phyloP scores from a whole-genome alignment of 1,140 invertebrate species.

The Drosophila sechellia region DNA sequence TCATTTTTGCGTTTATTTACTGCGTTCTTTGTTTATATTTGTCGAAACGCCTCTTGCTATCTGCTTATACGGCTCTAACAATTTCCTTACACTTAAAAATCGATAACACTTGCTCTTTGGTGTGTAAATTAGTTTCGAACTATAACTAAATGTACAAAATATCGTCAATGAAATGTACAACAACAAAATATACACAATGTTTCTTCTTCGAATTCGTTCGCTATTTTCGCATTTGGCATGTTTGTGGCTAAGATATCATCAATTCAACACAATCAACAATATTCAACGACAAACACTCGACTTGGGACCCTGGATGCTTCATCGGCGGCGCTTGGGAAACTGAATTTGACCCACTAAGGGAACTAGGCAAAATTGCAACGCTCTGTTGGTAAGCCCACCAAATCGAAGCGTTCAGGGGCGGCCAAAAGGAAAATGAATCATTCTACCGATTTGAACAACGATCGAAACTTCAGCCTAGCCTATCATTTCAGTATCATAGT shows the following conservation, averaged over 20 bases:
- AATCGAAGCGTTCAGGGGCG: constrained; percentile 9
- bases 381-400: constrained; percentile 40
- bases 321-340: constrained; percentile 54
- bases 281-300: constrained; percentile 41
- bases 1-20: constrained; percentile 48
- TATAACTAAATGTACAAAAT: constrained; percentile 42
- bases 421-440: constrained; percentile 20
- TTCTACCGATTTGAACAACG: constrained; percentile 33
- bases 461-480: constrained; percentile 55
- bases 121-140: constrained; percentile 52
- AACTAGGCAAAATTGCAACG: constrained; percentile 68
- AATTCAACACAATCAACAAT: background rate
- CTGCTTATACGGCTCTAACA: constrained; percentile 52
- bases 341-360: constrained; percentile 79
- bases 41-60: constrained; percentile 40
- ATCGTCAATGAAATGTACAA: constrained; percentile 60
- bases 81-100: constrained; percentile 61
- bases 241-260: constrained; percentile 27
- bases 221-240: constrained; percentile 29
- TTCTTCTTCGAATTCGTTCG: constrained; percentile 27
- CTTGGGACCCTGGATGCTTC: constrained; percentile 35
- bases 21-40: constrained; percentile 50
- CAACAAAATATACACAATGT: constrained; percentile 62
- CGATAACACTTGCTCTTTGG: constrained; percentile 56
- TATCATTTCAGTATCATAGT: constrained; percentile 30